Base-by-base conservation (phyloP, 2,888 invertebrate genomes). In the Steromphala cineraria region DNA sequence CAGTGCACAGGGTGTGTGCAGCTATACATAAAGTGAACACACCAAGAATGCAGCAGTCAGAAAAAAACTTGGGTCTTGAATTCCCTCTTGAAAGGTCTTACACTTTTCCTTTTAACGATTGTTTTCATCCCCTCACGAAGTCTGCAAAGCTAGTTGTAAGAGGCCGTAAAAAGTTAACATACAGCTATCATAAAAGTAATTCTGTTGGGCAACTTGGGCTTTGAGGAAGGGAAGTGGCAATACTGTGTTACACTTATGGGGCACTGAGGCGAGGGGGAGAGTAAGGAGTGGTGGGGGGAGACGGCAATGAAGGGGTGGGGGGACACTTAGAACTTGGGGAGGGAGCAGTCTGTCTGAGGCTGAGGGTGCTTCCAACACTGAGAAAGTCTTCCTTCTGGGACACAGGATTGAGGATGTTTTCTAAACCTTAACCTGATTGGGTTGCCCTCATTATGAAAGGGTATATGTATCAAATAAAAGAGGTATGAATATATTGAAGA, bases 131-230 rank as follows among this genome's bases (percentile, higher is more conserved):
- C 24, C 62, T 62, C 62, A 28, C 28, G 28, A 62, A 62, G 62
- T 62, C 62, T 62, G 62, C 62, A 17, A 62, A 62, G 62, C 62
- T 62, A 28, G 62, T 62, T 62, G 62, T 62, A 62, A 28, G 56
- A 28, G 28, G 15, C 62, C 62, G 28, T 24, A 62, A 62, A 62
- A 62, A 62, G 62, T 28, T 46, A 62, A 28, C 24, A 28, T 62
- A 28, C 28, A 62, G 62, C 62, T 62, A 62, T 62, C 62, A 62
- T 62, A 62, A 62, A 62, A 62, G 62, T 62, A 28, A 62, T 24
- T 28, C 62, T 62, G 62, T 62, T 62, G 62, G 62, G 46, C 46
- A 46, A 46, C 46, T 46, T 46, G 46, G 46, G 46, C 46, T 46
- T 46, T 46, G 46, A 46, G 46, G 46, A 10, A 46, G 46, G 46